Conservation (phyloP, 2,888 invertebrate species). For the Morpho achilles region DNA sequence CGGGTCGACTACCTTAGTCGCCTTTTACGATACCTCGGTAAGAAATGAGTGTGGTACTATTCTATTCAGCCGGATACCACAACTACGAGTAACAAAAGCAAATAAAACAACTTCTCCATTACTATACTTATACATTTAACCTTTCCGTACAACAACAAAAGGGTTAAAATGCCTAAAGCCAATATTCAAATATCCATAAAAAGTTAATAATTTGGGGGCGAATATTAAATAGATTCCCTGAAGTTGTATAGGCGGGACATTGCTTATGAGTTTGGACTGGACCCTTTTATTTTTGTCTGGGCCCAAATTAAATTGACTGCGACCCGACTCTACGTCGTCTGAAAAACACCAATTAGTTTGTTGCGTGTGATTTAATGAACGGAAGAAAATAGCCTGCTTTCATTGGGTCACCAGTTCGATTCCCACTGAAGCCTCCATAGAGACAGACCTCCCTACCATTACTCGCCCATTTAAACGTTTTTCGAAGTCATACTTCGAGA, state of each 20-base stretch:
- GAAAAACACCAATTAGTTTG: slow-evolving; percentile 18
- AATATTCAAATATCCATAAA: slow-evolving; percentile 48
- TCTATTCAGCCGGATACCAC: too few species aligned
- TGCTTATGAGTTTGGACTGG: slow-evolving; percentile 51
- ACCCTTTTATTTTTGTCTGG: slow-evolving; percentile 62
- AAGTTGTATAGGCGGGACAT: slow-evolving; percentile 61
- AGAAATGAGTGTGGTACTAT: too few species aligned
- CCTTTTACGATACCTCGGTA: too few species aligned
- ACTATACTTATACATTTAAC: not conserved
- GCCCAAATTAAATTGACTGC: slow-evolving; percentile 65
- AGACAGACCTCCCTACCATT: too few species aligned
- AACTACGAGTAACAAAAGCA: too few species aligned
- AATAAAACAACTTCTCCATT: too few species aligned
- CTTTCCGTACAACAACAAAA: slow-evolving; percentile 1
- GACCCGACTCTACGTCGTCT: slow-evolving; percentile 29
- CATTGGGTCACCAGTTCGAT: too few species aligned
- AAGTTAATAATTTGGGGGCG: slow-evolving; percentile 55
- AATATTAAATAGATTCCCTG: slow-evolving; percentile 53
- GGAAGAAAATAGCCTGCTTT: not conserved
- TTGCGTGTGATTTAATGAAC: slow-evolving; percentile 2
- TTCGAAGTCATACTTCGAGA: too few species aligned
- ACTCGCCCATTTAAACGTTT: too few species aligned
- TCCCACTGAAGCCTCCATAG: too few species aligned
- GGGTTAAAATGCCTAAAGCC: slow-evolving; percentile 31
- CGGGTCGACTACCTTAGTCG: too few species aligned